Percentiles rank a stretch among this genome's conserved stretches.
phyloP scores from a whole-genome alignment of 2,113 vertebrate genomes.

The Perca flavescens region DNA sequence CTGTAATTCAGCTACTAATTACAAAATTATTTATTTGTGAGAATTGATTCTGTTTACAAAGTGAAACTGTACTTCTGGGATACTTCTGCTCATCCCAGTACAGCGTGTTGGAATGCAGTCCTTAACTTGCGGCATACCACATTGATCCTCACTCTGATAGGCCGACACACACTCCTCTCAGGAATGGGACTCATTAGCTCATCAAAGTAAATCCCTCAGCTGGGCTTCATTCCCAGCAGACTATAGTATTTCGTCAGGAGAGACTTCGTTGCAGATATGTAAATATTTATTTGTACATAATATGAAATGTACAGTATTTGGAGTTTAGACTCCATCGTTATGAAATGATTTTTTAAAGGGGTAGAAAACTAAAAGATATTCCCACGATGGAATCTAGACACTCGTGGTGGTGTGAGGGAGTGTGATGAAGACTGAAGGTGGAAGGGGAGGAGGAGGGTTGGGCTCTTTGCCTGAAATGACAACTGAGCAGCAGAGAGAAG shows the following conservation, averaged over 20 bases:
- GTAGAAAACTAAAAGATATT: too few relatives aligned
- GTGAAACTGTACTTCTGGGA: neutral
- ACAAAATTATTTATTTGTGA: neutral
- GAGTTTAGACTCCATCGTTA: too few relatives aligned
- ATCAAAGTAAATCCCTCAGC: constrained; percentile 53
- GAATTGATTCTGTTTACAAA: constrained; percentile 5
- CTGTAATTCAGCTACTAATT: neutral
- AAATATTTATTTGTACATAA: too few relatives aligned
- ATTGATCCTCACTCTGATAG: constrained; percentile 42
- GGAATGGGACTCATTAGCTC: constrained; percentile 64
- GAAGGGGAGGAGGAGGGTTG: too few relatives aligned
- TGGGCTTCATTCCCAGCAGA: constrained; percentile 40
- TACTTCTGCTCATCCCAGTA: neutral
- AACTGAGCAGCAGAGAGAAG: too few relatives aligned
- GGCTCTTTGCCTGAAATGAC: too few relatives aligned
- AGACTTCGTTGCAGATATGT: too few relatives aligned
- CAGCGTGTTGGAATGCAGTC: constrained; percentile 18
- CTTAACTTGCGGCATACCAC: constrained; percentile 23
- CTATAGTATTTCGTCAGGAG: neutral
- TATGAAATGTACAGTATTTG: too few relatives aligned
- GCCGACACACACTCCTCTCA: constrained; percentile 17
- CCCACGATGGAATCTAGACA: too few relatives aligned
- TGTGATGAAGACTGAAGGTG: too few relatives aligned
- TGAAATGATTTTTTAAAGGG: too few relatives aligned
- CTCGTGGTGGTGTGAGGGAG: too few relatives aligned